phyloP scores from a whole-genome alignment of 2,888 invertebrate genomes.

The Tuberolachnus salignus region DNA sequence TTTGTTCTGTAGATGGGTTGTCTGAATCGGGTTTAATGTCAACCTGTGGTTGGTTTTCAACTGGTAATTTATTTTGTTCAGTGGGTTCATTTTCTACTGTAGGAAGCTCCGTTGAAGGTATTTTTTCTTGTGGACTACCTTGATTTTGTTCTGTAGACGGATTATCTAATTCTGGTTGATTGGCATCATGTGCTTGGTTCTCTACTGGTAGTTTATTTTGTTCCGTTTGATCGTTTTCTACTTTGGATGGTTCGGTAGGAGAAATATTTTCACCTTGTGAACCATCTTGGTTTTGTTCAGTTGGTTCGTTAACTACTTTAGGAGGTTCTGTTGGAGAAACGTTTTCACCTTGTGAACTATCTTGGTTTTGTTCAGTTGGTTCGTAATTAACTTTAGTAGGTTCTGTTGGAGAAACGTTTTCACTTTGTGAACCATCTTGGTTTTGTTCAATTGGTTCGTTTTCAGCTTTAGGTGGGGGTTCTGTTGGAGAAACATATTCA shows the following conservation, averaged over 20 bases:
- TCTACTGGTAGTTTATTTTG: neutral
- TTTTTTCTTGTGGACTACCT: neutral
- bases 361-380: neutral
- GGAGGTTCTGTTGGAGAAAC: too few species aligned
- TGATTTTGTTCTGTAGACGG: neutral
- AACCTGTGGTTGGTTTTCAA: neutral
- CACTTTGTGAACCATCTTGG: too few species aligned
- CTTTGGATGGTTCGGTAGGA: neutral
- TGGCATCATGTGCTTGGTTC: neutral
- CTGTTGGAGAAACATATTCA: too few species aligned
- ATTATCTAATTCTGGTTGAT: neutral
- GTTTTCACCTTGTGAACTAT: neutral
- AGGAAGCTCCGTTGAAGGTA: neutral
- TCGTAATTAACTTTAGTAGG: too few species aligned
- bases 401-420: neutral
- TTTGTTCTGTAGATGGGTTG: neutral
- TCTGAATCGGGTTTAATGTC: neutral
- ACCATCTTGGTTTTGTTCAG: too few species aligned
- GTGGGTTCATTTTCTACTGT: slow-evolving; percentile 11
- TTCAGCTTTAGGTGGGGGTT: neutral
- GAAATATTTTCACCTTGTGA: too few species aligned
- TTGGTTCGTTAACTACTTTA: too few species aligned
- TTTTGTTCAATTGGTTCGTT: too few species aligned
- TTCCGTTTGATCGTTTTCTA: neutral
- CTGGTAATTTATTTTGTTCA: neutral